Evolutionary conservation across 2,797 vertebrate species (phyloP).

Genomic region (Neosilurus mollespiculum): DNA sequence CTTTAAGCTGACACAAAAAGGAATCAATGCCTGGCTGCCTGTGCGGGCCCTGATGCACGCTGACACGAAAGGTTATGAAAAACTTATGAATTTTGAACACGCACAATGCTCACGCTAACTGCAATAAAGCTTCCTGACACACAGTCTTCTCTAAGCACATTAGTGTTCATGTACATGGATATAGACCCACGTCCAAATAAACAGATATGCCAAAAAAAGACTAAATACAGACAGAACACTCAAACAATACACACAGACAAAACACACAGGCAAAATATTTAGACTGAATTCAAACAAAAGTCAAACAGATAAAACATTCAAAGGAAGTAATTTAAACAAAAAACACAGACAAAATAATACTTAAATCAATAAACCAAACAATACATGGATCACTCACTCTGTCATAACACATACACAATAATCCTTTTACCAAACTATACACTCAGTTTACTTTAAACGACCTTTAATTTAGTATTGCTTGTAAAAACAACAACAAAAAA

Average conservation of each 20-base stretch:
- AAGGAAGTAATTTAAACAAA: not conserved
- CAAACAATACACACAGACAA: not conserved
- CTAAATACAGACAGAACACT: not conserved
- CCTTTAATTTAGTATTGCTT: not conserved
- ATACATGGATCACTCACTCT: not conserved
- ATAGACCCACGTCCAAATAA: not conserved
- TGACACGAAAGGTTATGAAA: conserved; percentile 14
- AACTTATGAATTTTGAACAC: conserved; percentile 1
- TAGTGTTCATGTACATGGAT: not conserved
- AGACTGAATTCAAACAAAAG: not conserved
- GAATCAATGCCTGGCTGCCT: conserved; percentile 35
- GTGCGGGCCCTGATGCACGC: conserved; percentile 1
- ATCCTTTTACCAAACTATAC: not conserved
- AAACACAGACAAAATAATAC: not conserved
- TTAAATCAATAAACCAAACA: not conserved
- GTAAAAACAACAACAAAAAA: too few species aligned
- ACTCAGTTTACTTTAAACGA: not conserved
- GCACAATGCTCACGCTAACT: conserved; percentile 3
- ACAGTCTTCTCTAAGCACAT: not conserved
- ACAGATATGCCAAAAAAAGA: not conserved
- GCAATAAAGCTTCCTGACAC: not conserved
- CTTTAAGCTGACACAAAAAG: conserved; percentile 25
- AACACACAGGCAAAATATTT: not conserved
- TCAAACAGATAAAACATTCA: not conserved
- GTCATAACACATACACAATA: not conserved